Evolutionary conservation across 2,113 vertebrate species (phyloP).

Genomic region (Etia nguti): DNA sequence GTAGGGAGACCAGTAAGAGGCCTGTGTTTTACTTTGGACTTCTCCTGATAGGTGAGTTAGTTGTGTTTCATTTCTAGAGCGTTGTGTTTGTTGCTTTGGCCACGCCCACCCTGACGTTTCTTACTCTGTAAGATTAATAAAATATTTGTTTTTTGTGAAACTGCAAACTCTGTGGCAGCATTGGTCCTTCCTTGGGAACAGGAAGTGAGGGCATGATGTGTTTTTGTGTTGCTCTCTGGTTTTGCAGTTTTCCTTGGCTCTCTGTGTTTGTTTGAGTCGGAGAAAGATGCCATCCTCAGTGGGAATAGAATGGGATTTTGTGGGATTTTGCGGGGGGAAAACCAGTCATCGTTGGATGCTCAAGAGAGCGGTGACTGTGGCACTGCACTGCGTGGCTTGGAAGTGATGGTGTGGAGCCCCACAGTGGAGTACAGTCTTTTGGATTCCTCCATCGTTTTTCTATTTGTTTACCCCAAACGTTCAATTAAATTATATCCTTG

Average conservation of each 20-base stretch:
- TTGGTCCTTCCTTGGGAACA: background rate
- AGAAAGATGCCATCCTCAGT: no score
- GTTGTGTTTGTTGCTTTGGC: background rate
- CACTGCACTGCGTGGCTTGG: no score
- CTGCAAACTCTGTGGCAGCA: background rate
- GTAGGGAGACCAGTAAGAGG: no score
- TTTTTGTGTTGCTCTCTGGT: background rate
- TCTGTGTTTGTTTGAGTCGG: no score
- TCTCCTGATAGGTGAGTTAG: background rate
- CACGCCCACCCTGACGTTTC: background rate
- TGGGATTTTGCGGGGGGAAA: no score
- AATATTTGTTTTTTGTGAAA: background rate
- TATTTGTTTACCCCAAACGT: no score
- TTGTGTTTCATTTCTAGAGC: background rate
- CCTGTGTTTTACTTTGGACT: background rate
- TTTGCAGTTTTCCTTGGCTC: background rate
- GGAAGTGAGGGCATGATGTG: background rate
- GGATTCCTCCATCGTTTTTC: no score
- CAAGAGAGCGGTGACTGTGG: no score
- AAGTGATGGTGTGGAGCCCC: no score
- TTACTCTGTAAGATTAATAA: background rate
- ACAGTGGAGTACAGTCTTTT: no score
- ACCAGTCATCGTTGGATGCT: no score
- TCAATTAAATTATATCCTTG: background rate
- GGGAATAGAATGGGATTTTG: no score